Conservation (phyloP, 2,113 vertebrate species). For the Oriolus oriolus region DNA sequence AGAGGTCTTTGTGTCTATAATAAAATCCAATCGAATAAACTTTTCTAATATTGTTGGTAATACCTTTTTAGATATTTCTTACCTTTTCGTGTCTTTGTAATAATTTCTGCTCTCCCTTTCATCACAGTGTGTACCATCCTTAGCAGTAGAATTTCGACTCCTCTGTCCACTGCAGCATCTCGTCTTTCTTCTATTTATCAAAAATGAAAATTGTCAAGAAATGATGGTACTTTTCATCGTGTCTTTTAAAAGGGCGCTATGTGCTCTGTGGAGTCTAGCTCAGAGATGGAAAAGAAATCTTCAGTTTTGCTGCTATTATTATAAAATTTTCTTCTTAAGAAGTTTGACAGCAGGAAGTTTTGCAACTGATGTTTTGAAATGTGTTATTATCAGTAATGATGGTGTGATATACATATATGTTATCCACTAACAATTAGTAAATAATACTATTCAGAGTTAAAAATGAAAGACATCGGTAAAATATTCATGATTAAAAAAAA, state of each 20-base stretch:
- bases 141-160: background rate
- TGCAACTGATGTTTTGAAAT: background rate
- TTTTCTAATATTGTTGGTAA: background rate
- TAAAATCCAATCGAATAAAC: background rate
- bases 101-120: background rate
- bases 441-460: background rate
- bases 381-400: background rate
- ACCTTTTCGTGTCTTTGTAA: background rate
- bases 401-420: background rate
- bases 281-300: background rate
- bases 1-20: background rate
- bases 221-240: background rate
- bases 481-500: background rate
- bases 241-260: background rate
- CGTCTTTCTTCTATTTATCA: background rate
- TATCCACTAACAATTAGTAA: background rate
- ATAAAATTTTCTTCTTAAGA: background rate
- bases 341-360: background rate
- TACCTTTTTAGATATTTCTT: background rate
- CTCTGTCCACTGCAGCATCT: background rate
- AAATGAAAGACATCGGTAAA: background rate
- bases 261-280: background rate
- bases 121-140: background rate
- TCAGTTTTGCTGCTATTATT: background rate
- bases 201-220: background rate